Evolutionary conservation across 1,140 invertebrate species (phyloP).

Genomic region (Holotrichia oblita): DNA sequence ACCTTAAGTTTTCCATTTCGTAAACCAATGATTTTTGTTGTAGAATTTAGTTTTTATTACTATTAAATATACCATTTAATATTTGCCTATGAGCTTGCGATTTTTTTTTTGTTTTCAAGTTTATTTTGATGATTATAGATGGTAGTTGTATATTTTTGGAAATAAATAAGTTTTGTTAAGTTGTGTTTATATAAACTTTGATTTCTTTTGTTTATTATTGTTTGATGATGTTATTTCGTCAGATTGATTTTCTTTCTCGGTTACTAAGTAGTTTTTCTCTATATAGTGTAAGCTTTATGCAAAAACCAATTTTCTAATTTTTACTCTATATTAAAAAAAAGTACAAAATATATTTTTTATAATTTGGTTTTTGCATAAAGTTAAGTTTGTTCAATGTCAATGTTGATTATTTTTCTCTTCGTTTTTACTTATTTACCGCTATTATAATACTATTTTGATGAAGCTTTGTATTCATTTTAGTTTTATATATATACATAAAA

Average conservation of each 20-base stretch:
- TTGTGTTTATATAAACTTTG: background rate
- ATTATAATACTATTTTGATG: background rate
- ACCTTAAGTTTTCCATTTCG: background rate
- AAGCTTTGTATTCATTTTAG: conserved; percentile 30
- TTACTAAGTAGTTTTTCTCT: background rate
- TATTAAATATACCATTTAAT: background rate
- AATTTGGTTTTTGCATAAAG: conserved; percentile 37
- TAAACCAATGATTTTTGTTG: background rate
- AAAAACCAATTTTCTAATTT: conserved; percentile 37
- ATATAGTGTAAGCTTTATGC: conserved; percentile 31
- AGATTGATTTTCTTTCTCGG: background rate
- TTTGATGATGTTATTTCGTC: conserved; percentile 2
- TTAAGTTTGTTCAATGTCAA: background rate
- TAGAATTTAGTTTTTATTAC: background rate
- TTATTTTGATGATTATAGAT: background rate
- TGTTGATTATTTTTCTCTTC: background rate
- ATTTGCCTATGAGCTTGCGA: background rate
- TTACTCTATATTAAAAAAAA: background rate
- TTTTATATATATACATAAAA: conserved; percentile 24
- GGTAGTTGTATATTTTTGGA: conserved; percentile 23
- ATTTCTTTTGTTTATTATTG: conserved; percentile 7
- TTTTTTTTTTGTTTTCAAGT: too few species aligned
- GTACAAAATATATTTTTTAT: conserved; percentile 41
- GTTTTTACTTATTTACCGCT: conserved; percentile 26
- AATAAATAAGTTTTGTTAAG: background rate